These are phyloP conservation scores for Falco concolor DNA, from an alignment of 2,797 vertebrate genomes.

Conservation along the genomic window DNA sequence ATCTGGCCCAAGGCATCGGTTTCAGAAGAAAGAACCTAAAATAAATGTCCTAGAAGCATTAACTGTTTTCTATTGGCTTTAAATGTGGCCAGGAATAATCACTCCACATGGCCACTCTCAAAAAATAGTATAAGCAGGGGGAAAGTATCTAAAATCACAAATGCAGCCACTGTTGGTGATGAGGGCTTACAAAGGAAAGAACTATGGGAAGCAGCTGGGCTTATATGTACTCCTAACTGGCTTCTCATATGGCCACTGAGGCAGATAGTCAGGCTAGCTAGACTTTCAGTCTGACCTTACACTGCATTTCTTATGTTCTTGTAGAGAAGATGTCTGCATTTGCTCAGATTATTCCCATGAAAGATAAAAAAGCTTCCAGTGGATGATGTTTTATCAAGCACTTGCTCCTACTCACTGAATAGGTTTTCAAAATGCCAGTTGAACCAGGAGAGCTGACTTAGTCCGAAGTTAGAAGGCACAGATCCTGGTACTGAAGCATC, in stretches of 20 bases:
- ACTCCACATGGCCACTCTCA: background rate
- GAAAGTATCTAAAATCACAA: background rate
- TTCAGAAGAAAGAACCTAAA: background rate
- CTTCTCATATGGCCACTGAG: background rate
- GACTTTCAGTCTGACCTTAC: background rate
- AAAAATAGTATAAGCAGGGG: background rate
- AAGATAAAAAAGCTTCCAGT: background rate
- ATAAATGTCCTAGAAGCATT: background rate
- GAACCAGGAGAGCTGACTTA: background rate
- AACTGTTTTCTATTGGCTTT: background rate
- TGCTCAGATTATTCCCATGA: background rate
- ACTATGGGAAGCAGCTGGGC: background rate
- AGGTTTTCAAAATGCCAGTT: background rate
- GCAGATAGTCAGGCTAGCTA: background rate
- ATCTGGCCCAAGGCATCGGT: background rate
- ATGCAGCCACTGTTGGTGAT: background rate
- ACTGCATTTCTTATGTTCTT: background rate
- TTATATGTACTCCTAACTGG: background rate
- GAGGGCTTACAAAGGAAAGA: background rate
- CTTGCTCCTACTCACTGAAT: background rate
- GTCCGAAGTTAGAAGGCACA: background rate
- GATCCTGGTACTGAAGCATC: background rate
- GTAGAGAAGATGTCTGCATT: background rate
- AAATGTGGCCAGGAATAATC: background rate
- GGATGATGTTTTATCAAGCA: background rate